These are phyloP conservation scores for Amyelois transitella DNA, from an alignment of 1,140 invertebrate species.

Conservation along the genomic window DNA sequence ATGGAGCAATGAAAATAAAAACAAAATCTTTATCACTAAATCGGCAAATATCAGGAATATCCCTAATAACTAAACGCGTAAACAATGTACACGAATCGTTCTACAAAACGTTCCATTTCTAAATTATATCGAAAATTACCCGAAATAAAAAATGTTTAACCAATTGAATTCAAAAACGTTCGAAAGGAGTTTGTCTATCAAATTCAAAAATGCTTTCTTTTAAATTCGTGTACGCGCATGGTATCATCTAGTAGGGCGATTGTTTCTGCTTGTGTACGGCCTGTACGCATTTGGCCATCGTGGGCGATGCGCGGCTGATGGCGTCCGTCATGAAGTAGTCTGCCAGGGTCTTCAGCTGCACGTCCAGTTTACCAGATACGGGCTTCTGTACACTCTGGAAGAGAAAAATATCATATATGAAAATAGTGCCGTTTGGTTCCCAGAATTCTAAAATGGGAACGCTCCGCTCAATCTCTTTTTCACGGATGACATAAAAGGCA, in stretches of 20 bases:
- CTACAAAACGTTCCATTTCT: no score
- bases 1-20: not conserved
- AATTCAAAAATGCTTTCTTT: not conserved
- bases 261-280: conserved; percentile 87
- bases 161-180: no score
- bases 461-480: no score
- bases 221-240: not conserved
- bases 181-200: not conserved
- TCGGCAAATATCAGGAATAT: conserved; percentile 16
- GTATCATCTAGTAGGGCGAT: conserved; percentile 45
- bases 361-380: conserved; percentile 79
- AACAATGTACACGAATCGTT: not conserved
- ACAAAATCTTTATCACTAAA: conserved; percentile 10
- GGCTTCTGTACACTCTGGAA: conserved; percentile 76
- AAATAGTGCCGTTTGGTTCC: no score
- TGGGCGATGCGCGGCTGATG: conserved; percentile 96
- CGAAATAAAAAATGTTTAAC: no score
- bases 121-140: no score
- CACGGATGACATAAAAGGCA: no score
- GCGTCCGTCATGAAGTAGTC: conserved; percentile 99
- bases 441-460: no score
- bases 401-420: no score
- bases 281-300: conserved; percentile 98
- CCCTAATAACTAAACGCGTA: conserved; percentile 2
- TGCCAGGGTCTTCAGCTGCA: conserved; percentile 87